phyloP scores from a whole-genome alignment of 2,113 vertebrate species.

The Clarias gariepinus region DNA sequence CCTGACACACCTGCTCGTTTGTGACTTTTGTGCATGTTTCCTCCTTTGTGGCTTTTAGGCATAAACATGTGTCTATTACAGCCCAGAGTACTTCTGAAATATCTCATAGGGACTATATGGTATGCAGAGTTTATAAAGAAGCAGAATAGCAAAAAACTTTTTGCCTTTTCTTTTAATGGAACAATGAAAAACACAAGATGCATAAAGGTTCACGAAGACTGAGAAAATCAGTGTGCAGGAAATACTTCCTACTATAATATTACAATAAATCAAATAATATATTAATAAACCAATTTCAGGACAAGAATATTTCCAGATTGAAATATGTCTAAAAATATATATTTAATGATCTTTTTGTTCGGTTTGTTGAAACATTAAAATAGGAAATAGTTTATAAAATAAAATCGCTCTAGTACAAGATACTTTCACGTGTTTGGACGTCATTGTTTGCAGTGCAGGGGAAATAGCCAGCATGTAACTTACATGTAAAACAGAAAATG shows the following conservation, averaged over 20 bases:
- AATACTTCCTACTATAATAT: neutral
- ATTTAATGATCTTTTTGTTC: neutral
- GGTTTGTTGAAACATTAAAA: neutral
- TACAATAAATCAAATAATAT: neutral
- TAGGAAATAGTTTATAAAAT: neutral
- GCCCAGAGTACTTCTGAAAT: neutral
- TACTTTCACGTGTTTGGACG: neutral
- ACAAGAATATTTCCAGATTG: neutral
- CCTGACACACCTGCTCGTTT: conserved; percentile 24
- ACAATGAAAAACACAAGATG: conserved; percentile 22
- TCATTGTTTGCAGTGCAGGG: conserved; percentile 38
- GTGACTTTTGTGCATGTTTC: neutral
- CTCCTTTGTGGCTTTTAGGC: neutral
- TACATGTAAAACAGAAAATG: conserved; percentile 42
- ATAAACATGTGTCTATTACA: conserved; percentile 7
- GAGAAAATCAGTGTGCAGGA: conserved; percentile 47
- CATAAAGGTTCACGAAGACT: neutral
- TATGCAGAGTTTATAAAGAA: neutral
- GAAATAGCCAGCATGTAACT: conserved; percentile 63
- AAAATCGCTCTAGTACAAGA: neutral
- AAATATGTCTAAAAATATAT: neutral
- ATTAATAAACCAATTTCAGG: neutral
- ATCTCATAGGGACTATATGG: neutral
- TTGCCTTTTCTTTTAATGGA: conserved; percentile 32
- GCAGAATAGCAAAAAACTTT: neutral